A percentile compares a stretch with the other conserved stretches of the same genome.
Evolutionary conservation across 2,888 invertebrate species (phyloP).

Genomic region (Macrosiphum euphorbiae): DNA sequence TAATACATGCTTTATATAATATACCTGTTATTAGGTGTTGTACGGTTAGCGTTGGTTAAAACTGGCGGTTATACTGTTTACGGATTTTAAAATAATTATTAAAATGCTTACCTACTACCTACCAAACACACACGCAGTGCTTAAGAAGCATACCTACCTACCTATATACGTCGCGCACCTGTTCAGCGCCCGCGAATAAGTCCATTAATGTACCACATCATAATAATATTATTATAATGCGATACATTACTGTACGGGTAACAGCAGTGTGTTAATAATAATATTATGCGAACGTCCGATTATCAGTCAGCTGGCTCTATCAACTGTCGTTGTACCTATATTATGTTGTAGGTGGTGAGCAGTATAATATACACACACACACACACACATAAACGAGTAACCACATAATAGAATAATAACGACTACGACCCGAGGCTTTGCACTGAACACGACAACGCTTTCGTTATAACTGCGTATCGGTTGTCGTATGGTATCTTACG

Average conservation of each 20-base stretch:
- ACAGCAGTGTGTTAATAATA: background rate
- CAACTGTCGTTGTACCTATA: background rate
- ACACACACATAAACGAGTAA: background rate
- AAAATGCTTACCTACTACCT: background rate
- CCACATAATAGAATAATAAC: background rate
- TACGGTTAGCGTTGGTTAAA: background rate
- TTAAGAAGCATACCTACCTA: too few relatives aligned
- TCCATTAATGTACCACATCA: background rate
- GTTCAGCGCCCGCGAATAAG: background rate
- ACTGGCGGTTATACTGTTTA: background rate
- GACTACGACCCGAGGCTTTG: background rate
- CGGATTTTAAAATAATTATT: background rate
- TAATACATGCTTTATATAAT: background rate
- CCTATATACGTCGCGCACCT: background rate
- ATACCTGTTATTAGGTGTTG: background rate
- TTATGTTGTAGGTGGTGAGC: background rate
- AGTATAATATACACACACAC: background rate
- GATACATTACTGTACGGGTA: background rate
- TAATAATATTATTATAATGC: background rate
- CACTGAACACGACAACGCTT: background rate
- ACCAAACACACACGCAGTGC: background rate
- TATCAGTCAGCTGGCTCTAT: conserved; percentile 17
- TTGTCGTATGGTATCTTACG: background rate
- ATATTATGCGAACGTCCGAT: background rate
- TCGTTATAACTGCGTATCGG: background rate